These are phyloP conservation scores for Mactromeris polynyma DNA, from an alignment of 2,888 invertebrate species.

Conservation along the genomic window DNA sequence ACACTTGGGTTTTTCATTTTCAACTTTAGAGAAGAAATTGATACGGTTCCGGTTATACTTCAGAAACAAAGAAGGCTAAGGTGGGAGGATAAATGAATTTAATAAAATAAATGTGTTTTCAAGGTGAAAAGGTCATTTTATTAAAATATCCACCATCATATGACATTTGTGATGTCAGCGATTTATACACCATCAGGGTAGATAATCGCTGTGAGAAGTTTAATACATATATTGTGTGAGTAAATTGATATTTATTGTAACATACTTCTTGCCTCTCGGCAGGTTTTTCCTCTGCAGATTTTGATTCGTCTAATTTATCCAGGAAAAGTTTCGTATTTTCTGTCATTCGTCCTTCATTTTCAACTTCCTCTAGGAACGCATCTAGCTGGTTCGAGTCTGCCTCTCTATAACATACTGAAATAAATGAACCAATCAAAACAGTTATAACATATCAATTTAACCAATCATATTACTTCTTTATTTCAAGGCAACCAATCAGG, in stretches of 20 bases:
- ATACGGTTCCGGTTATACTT: no score
- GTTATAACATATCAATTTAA: not conserved
- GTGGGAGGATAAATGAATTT: no score
- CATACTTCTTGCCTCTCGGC: not conserved
- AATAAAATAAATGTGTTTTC: no score
- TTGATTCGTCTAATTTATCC: slow-evolving; percentile 70
- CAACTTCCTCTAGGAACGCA: slow-evolving; percentile 80
- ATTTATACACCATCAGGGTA: no score
- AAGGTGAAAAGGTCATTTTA: not conserved
- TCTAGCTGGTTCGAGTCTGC: slow-evolving; percentile 76
- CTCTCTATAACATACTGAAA: slow-evolving; percentile 82
- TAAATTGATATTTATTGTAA: not conserved
- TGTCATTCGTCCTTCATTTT: slow-evolving; percentile 79
- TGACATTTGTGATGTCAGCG: no score
- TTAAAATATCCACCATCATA: not conserved
- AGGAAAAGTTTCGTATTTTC: slow-evolving; percentile 78
- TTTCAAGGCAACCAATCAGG: not conserved
- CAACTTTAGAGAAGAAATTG: no score
- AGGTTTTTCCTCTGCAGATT: slow-evolving; percentile 22
- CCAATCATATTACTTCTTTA: no score
- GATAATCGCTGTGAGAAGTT: no score
- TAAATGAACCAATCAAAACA: not conserved
- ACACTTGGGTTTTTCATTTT: no score
- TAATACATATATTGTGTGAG: not conserved
- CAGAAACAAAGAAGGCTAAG: no score